Base-by-base conservation (phyloP, 2,888 invertebrate species). In the Drosophila kuntzei region DNA sequence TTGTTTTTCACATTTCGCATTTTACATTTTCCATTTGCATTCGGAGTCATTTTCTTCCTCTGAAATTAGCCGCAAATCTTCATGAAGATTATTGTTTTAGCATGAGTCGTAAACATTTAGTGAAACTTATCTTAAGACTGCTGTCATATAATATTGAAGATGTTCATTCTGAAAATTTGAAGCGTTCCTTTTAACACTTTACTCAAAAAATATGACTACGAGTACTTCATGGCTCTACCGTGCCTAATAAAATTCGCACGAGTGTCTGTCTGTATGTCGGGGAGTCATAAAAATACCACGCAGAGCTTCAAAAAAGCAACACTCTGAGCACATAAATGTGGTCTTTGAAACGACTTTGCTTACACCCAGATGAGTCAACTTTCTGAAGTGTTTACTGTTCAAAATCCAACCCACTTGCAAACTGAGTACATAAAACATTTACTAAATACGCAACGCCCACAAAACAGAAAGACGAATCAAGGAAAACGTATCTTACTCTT, bases 361-460 rank as follows among this genome's bases (percentile, higher is more conserved):
- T 53, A 29, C 18, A 50, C 37, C 37, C 67, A 43, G 37, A 43
- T 47, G 59, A 67, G 61, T 65, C 76, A 60, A 81, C 79, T 79
- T 76, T 67, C 78, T 78, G 71, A 69, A 72, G 80, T 78, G 79
- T 78, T 82, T 80, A 80, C 72, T 71, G 66, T 60, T 66, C 51
- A 22, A 53, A 74, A 65, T 58, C 68, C 76, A 55, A 62, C 60
- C 57, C 76, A 51, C 65, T 51, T 55, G 66, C 57, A 54, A 70
- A 50, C 41, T 34, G 61, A 61, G 69, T 57, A 63, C 68, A 77
- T 71, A 81, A 79, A 74, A 64, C 79, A 60, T 62, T 61, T 44
- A 11, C 57, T 61, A 51, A 67, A 81, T 71, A 82, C 22, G 27
- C 43, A n/a, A n/a, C n/a, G n/a, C n/a, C 22, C 29, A n/a, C 34